Evolutionary conservation across 2,113 vertebrate species (phyloP).

Genomic region (Miniopterus natalensis): DNA sequence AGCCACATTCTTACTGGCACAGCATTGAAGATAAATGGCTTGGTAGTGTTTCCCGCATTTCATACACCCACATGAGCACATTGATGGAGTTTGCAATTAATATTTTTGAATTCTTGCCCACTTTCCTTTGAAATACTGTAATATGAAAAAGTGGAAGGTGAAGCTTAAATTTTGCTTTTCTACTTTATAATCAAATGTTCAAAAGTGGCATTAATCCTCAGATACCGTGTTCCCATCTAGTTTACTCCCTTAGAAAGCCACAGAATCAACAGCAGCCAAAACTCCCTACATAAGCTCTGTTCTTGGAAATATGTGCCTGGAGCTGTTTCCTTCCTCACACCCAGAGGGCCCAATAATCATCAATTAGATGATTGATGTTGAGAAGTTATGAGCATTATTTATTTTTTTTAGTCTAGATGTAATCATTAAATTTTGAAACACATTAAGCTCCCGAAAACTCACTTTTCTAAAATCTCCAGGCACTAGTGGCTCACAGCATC

Average conservation of each 20-base stretch:
- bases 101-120: slow-evolving; percentile 70
- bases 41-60: background rate
- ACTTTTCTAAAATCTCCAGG: background rate
- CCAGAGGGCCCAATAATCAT: background rate
- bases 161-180: slow-evolving; percentile 47
- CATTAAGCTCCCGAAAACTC: background rate
- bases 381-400: background rate
- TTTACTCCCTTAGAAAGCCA: background rate
- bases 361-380: background rate
- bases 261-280: background rate
- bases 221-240: background rate
- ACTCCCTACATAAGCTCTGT: background rate
- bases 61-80: slow-evolving; percentile 28
- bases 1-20: background rate
- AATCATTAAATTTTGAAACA: background rate
- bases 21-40: slow-evolving; percentile 24
- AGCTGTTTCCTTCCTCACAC: background rate
- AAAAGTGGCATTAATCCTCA: background rate
- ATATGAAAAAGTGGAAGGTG: background rate
- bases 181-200: background rate
- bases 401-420: background rate
- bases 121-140: slow-evolving; percentile 31
- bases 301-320: rapidly evolving
- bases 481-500: background rate
- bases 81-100: slow-evolving; percentile 72